Evolutionary conservation across 2,113 vertebrate genomes (phyloP), one percentile per base, ranked within the genome.

Genomic region (Illadopsis cleaveri): DNA sequence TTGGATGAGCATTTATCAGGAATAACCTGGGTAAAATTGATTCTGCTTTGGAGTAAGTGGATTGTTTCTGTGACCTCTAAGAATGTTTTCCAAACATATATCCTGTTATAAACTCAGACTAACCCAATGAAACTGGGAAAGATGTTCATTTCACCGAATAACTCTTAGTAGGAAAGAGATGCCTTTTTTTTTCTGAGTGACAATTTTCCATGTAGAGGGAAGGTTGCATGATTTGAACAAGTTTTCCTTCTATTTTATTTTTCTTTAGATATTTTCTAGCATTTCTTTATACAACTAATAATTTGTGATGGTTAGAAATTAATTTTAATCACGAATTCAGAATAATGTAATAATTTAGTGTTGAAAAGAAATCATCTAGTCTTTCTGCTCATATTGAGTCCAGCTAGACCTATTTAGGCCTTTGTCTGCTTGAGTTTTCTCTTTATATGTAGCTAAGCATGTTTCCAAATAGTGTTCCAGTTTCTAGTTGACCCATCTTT

Each of bases 11-110:
- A 57, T 90, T 71, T 91, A 27, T 89, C 47, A 84, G 75, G 70
- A 90, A 82, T 87, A 94, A 90, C 40, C 40, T 89, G 62, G 40
- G 31, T 79, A 79, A 89, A 87, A 79, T 47, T 84, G 60, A 75
- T 95, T 90, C 69, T 87, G 22, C 60, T 75, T 95, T 82, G 61
- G 56, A 78, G 24, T 87, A 91, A 93, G 47, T 76, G 53, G 61
- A 75, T 82, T 94, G 42, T 81, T 89, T 96, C n/a, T 68, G 53
- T 79, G 78, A 91, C 53, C 47, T 93, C 65, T 75, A 66, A 89
- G 78, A 90, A 76, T 82, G 51, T 92, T 93, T 95, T 91, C 47
- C 47, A 84, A 79, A 89, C 47, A 18, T 71, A 66, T 84, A 90
- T 82, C 51, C 64, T 83, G 10, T 94, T 86, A 84, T 73, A 64